Evolutionary conservation across 2,888 invertebrate genomes (phyloP).

Genomic region (Epiblema foenella): DNA sequence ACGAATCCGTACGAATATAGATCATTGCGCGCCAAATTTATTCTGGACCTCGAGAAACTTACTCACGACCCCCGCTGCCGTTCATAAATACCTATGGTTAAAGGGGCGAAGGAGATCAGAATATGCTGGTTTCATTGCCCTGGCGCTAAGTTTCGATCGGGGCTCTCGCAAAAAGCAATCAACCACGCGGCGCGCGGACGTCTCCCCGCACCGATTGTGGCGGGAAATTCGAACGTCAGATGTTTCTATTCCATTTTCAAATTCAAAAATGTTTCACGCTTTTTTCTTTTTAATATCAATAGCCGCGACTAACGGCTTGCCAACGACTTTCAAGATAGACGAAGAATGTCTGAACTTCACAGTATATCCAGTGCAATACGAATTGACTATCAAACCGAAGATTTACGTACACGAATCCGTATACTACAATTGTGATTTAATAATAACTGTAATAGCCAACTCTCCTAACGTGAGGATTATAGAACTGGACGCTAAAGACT

Average conservation of each 20-base stretch:
- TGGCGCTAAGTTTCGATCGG: constrained; percentile 61
- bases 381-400: constrained; percentile 68
- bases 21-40: constrained; percentile 40
- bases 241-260: constrained; percentile 31
- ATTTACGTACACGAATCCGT: constrained; percentile 56
- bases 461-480: constrained; percentile 67
- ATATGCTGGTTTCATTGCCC: constrained; percentile 51
- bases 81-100: neutral
- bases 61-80: neutral
- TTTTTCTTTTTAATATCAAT: constrained; percentile 56
- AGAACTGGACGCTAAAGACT: constrained; percentile 68
- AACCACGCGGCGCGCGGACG: constrained; percentile 67
- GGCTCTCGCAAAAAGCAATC: constrained; percentile 56
- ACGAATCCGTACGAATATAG: constrained; percentile 41
- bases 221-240: constrained; percentile 49
- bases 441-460: constrained; percentile 73
- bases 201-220: constrained; percentile 50
- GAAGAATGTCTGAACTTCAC: constrained; percentile 80
- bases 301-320: constrained; percentile 58
- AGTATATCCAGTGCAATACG: constrained; percentile 78
- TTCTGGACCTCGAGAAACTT: constrained; percentile 35
- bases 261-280: constrained; percentile 52
- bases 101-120: constrained; percentile 54
- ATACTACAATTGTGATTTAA: constrained; percentile 70
- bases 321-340: constrained; percentile 53